These are phyloP conservation scores for Calephelis nemesis DNA, from an alignment of 1,140 invertebrate species.

Conservation along the genomic window DNA sequence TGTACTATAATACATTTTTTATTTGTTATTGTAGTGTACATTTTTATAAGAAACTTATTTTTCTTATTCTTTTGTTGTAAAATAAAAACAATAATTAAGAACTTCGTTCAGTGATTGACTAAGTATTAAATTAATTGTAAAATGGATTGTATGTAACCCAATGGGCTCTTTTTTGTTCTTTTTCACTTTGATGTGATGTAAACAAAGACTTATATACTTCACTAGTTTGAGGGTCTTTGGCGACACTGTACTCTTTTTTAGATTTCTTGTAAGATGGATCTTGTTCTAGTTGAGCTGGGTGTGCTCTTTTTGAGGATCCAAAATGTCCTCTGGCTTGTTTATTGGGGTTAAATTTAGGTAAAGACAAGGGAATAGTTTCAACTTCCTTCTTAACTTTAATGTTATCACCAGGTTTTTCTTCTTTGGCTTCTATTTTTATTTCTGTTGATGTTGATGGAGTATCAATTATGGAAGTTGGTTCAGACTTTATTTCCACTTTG, in stretches of 20 bases:
- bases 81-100: too few relatives aligned
- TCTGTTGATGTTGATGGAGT: conserved; percentile 37
- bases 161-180: conserved; percentile 92
- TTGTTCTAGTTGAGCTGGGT: conserved; percentile 64
- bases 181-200: conserved; percentile 92
- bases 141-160: conserved; percentile 99
- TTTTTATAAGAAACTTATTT: too few relatives aligned
- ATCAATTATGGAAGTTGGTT: conserved; percentile 35
- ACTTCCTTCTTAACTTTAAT: conserved; percentile 56
- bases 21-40: too few relatives aligned
- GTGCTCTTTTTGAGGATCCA: conserved; percentile 61
- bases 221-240: conserved; percentile 94
- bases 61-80: too few relatives aligned
- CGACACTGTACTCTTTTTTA: conserved; percentile 89
- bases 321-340: conserved; percentile 69
- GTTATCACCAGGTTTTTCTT: conserved; percentile 38
- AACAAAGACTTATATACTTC: conserved; percentile 98
- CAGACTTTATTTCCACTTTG: conserved; percentile 43
- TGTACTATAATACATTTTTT: too few relatives aligned
- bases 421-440: conserved; percentile 39
- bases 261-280: conserved; percentile 88
- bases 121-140: conserved; percentile 86
- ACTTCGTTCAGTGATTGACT: too few relatives aligned
- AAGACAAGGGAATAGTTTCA: conserved; percentile 64
- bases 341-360: conserved; percentile 70